Evolutionary conservation across 2,888 invertebrate species (phyloP), one percentile per base, ranked within the genome.

Genomic region (Xanthostigma xanthostigma): DNA sequence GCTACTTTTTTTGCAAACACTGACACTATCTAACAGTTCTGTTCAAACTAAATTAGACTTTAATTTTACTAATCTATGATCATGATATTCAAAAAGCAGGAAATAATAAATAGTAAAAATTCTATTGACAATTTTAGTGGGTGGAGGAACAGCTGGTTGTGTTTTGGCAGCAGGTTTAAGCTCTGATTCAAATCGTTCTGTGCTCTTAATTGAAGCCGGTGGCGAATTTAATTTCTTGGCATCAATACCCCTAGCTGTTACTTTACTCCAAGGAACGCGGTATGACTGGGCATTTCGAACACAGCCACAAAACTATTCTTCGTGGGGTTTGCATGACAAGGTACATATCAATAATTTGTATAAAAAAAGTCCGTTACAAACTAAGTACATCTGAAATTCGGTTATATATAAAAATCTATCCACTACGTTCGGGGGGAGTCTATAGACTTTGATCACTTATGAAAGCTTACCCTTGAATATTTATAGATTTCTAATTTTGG

Each of bases 81-180:
- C 27, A 27, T 27, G 27, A 27, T 27, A 5, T 6, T 27, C 27
- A 27, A 27, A 27, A 27, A 27, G 6, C 5, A 27, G 3, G 6
- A 27, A 27, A 27, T 27, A 27, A 17, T 17, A 17, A 27, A 3
- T 27, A 27, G 12, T 35, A 41, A 37, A 44, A 35, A 14, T 36
- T 40, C 39, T 12, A 27, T 17, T n/a, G n/a, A 13, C 11, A 17
- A 9, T 33, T 53, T n/a, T 49, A 83, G 84, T 84, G 45, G 84
- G 84, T 1, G 83, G 78, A 2, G 84, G 84, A 1, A 82, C 84
- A 34, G 72, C 80, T 1, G 84, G 84, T 9, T 81, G 81, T 55
- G 81, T 83, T 0, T 62, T 84, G 8, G 81, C 84, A 1, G 71
- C 80, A 1, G 68, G 78, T 2, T 70, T 85, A 12, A 72, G 78